phyloP scores from a whole-genome alignment of 1,140 invertebrate species.

The Bombus huntii region DNA sequence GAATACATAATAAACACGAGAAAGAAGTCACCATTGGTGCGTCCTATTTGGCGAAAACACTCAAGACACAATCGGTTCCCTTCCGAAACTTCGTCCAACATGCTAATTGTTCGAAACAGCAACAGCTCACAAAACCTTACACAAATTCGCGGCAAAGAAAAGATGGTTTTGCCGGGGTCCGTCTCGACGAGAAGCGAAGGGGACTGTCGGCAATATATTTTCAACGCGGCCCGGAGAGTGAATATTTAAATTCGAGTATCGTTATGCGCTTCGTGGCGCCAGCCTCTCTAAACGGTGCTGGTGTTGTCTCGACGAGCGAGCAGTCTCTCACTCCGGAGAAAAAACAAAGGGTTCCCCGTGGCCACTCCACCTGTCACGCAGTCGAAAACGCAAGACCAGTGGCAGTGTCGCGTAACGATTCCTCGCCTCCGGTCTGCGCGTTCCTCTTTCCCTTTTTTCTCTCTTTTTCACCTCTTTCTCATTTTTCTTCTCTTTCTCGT shows the following conservation, averaged over 20 bases:
- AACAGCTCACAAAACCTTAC: background rate
- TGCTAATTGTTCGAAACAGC: background rate
- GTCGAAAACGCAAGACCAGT: conserved; percentile 65
- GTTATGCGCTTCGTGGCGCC: conserved; percentile 62
- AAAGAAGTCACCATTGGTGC: background rate
- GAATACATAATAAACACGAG: background rate
- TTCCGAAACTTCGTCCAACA: background rate
- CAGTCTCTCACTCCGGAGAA: background rate
- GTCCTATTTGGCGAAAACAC: background rate
- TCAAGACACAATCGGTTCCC: background rate
- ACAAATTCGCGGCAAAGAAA: background rate
- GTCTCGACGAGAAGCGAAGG: background rate
- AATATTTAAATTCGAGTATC: conserved; percentile 60
- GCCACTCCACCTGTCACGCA: conserved; percentile 40
- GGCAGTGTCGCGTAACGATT: conserved; percentile 61
- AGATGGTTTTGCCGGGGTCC: background rate
- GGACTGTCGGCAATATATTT: conserved; percentile 3
- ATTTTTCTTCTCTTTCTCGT: background rate
- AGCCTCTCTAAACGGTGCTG: conserved; percentile 48
- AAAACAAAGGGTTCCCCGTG: conserved; percentile 34
- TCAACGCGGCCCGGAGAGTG: conserved; percentile 1
- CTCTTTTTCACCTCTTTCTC: background rate
- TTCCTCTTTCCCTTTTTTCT: conserved; percentile 8
- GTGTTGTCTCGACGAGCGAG: conserved; percentile 27
- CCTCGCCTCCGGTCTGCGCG: conserved; percentile 45